Conservation (phyloP, 1,140 invertebrate species). For the Cydia amplana region DNA sequence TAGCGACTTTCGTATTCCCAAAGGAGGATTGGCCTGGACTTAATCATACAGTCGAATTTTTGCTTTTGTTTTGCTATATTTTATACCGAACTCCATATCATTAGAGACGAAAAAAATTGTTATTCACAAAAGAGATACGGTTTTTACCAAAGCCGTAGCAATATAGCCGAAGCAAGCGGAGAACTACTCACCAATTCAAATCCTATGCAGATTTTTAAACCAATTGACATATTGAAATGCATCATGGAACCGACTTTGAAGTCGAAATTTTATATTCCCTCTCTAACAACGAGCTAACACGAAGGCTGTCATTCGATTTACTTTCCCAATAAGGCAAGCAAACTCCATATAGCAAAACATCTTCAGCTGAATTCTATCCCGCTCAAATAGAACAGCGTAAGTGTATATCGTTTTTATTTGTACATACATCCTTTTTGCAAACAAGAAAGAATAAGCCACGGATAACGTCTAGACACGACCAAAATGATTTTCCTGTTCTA, state of each 20-base stretch:
- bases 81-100: background rate
- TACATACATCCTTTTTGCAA: background rate
- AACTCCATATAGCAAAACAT: constrained; percentile 66
- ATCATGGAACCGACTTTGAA: constrained; percentile 51
- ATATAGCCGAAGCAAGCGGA: background rate
- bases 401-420: background rate
- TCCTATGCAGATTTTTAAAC: constrained; percentile 51
- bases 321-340: constrained; percentile 62
- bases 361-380: constrained; percentile 26
- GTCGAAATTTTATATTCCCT: constrained; percentile 47
- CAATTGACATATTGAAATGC: constrained; percentile 54
- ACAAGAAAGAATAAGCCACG: constrained; percentile 15
- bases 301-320: constrained; percentile 62
- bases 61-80: background rate
- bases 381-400: constrained; percentile 1
- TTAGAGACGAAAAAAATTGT: background rate
- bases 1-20: background rate
- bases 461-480: constrained; percentile 45
- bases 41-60: background rate
- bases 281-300: constrained; percentile 60
- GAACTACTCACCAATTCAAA: constrained; percentile 18
- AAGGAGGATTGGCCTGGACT: background rate
- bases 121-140: background rate
- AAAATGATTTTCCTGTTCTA: constrained; percentile 36
- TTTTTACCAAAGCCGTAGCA: background rate